These are phyloP conservation scores for Stegophylla sp. DNA, from an alignment of 2,888 invertebrate species.

Conservation along the genomic window DNA sequence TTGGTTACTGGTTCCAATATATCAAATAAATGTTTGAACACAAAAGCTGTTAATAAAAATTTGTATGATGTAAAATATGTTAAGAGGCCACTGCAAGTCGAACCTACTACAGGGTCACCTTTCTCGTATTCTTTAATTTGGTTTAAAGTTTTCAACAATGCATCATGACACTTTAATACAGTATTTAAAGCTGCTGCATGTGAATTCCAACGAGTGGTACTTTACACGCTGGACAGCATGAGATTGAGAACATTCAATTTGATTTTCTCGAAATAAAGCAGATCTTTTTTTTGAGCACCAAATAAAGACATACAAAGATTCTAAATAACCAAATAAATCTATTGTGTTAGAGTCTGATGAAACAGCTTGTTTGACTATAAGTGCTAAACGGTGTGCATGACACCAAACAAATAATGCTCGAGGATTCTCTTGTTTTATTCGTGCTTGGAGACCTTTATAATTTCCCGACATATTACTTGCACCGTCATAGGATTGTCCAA, in stretches of 20 bases:
- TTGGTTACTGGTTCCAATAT: neutral
- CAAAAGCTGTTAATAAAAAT: slow-evolving; percentile 5
- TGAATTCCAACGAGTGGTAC: slow-evolving; percentile 9
- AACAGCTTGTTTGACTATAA: slow-evolving; percentile 4
- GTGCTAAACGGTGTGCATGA: too few relatives aligned
- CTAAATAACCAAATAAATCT: slow-evolving; percentile 9
- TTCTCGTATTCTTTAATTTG: neutral
- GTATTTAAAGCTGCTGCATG: slow-evolving; percentile 14
- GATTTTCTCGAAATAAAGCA: slow-evolving; percentile 8
- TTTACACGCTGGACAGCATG: slow-evolving; percentile 14
- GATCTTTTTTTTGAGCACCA: slow-evolving; percentile 17
- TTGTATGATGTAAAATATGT: slow-evolving; percentile 4
- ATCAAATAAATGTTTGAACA: neutral
- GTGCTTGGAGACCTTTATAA: slow-evolving; percentile 62
- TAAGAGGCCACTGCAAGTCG: slow-evolving; percentile 12
- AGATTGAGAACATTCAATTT: neutral
- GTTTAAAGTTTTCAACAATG: neutral
- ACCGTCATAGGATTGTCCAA: slow-evolving; percentile 63
- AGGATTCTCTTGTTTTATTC: slow-evolving; percentile 62
- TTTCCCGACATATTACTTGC: slow-evolving; percentile 63
- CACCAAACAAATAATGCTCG: too few relatives aligned
- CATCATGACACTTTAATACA: neutral
- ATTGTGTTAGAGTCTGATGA: neutral
- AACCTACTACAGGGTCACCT: neutral
- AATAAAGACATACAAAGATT: slow-evolving; percentile 15